Conservation (phyloP, 1,140 invertebrate species). For the Trachelipus rathkii region DNA sequence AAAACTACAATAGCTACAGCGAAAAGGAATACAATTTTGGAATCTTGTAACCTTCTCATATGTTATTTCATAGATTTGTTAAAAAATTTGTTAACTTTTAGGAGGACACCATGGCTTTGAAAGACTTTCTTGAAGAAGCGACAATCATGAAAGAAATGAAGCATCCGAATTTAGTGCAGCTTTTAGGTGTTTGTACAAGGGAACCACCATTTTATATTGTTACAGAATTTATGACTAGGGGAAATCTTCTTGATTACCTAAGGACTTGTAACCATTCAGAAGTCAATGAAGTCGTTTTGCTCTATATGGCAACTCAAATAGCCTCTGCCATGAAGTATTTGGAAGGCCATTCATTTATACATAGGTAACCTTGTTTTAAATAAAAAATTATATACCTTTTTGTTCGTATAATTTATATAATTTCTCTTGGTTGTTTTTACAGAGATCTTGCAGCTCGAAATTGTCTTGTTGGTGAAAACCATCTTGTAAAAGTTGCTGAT, state of each 20-base stretch:
- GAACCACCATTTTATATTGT: slow-evolving; percentile 99
- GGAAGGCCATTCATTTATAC: slow-evolving; percentile 93
- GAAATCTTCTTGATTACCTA: slow-evolving; percentile 93
- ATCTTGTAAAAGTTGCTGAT: slow-evolving; percentile 89
- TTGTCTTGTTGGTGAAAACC: slow-evolving; percentile 94
- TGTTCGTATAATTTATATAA: too few relatives aligned
- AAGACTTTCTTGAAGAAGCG: slow-evolving; percentile 98
- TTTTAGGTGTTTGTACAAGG: slow-evolving; percentile 84
- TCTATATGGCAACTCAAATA: slow-evolving; percentile 99
- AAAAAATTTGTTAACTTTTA: slow-evolving; percentile 49
- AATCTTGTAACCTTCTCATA: background rate
- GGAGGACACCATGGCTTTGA: slow-evolving; percentile 98
- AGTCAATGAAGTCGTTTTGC: slow-evolving; percentile 88
- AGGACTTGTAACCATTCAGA: slow-evolving; percentile 82
- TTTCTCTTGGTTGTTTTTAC: too few relatives aligned
- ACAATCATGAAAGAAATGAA: slow-evolving; percentile 99
- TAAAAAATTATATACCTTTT: background rate
- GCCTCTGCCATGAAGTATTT: slow-evolving; percentile 98
- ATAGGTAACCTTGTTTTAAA: slow-evolving; percentile 61
- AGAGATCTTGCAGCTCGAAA: slow-evolving; percentile 97
- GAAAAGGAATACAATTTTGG: too few relatives aligned
- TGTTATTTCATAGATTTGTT: background rate
- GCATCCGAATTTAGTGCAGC: slow-evolving; percentile 95
- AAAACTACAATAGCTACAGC: too few relatives aligned
- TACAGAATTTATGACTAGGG: slow-evolving; percentile 98